Percentiles rank a stretch among this genome's conserved stretches.
These are phyloP conservation scores for Clarias fuscus DNA, from an alignment of 2,797 vertebrate genomes.

Conservation along the genomic window DNA sequence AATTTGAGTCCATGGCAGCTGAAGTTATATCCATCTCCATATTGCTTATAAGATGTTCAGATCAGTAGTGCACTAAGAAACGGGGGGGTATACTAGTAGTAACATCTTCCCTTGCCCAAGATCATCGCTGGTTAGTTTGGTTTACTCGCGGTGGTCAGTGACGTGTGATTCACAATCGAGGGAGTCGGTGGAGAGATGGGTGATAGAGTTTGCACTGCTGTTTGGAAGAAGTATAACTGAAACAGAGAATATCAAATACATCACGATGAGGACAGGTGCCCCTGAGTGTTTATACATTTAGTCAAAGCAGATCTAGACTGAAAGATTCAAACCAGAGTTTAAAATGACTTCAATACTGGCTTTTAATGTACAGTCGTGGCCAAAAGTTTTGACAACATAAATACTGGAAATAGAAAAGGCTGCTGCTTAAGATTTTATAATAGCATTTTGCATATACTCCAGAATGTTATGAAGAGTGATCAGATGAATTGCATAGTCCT, in stretches of 20 bases:
- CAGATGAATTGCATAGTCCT: no score
- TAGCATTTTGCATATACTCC: no score
- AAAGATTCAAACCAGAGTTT: background rate
- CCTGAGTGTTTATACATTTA: background rate
- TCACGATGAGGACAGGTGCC: background rate
- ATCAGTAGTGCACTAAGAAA: conserved; percentile 15
- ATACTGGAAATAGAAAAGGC: no score
- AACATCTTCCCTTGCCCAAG: background rate
- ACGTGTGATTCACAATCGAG: conserved; percentile 18
- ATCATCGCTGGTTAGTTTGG: conserved; percentile 37
- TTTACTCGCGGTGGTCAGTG: conserved; percentile 21
- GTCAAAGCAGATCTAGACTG: background rate
- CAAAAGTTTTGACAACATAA: no score
- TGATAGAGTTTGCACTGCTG: background rate
- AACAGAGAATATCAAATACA: conserved; percentile 32
- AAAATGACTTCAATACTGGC: background rate
- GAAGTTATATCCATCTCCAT: background rate
- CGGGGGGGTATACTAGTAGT: no score
- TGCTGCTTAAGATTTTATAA: no score
- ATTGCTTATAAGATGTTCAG: background rate
- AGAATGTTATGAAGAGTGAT: no score
- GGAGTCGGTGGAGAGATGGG: background rate
- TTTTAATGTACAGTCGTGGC: background rate
- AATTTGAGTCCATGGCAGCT: background rate
- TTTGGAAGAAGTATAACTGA: conserved; percentile 77